phyloP scores from a whole-genome alignment of 1,140 invertebrate species.

The Helicorthomorpha holstii region DNA sequence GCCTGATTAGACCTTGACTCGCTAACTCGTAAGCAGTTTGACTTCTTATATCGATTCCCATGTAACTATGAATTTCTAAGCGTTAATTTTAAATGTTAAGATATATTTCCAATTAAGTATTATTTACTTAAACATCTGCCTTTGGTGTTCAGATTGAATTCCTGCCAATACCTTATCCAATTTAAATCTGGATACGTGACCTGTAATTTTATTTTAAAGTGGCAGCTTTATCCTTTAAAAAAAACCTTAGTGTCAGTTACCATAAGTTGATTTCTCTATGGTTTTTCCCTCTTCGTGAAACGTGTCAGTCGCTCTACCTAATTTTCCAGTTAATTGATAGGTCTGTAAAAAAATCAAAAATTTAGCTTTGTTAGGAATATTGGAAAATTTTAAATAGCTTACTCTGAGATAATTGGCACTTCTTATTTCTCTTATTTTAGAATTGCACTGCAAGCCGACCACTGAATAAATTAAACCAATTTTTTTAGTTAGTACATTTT shows the following conservation, averaged over 20 bases:
- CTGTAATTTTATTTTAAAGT: conserved; percentile 12
- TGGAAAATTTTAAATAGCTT: conserved; percentile 24
- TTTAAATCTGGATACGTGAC: conserved; percentile 40
- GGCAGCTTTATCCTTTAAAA: background rate
- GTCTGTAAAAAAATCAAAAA: conserved; percentile 18
- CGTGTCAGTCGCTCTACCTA: conserved; percentile 61
- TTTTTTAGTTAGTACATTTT: background rate
- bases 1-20: conserved; percentile 53
- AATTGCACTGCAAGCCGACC: background rate
- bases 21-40: conserved; percentile 79
- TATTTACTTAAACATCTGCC: conserved; percentile 62
- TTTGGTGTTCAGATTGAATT: conserved; percentile 64
- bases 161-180: conserved; percentile 52
- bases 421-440: background rate
- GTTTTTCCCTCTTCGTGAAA: conserved; percentile 52
- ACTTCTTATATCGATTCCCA: conserved; percentile 59
- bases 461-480: conserved; percentile 1
- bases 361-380: conserved; percentile 47
- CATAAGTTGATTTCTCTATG: conserved; percentile 48
- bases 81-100: conserved; percentile 3
- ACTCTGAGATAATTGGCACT: background rate
- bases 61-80: conserved; percentile 32
- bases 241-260: conserved; percentile 14
- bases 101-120: background rate
- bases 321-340: conserved; percentile 55